Conservation (phyloP, 2,113 vertebrate genomes). For the Tenebrosternarchus preto region DNA sequence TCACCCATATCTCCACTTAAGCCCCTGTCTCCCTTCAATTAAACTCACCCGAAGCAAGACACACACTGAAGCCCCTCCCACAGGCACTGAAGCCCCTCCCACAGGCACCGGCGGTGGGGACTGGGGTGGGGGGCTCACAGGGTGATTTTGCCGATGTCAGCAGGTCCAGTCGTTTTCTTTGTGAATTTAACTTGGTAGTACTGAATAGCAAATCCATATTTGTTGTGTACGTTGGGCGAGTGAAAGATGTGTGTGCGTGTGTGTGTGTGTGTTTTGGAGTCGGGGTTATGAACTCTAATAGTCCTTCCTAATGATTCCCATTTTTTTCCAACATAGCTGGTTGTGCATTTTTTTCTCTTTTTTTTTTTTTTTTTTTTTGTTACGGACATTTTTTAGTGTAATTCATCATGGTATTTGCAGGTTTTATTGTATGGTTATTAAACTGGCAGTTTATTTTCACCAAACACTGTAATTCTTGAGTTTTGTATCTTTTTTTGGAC, state of each 20-base stretch:
- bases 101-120: conserved; percentile 57
- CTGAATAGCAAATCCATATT: conserved; percentile 74
- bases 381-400: conserved; percentile 70
- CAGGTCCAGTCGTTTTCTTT: conserved; percentile 74
- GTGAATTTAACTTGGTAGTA: conserved; percentile 69
- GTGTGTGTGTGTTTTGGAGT: conserved; percentile 56
- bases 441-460: conserved; percentile 81
- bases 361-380: conserved; percentile 49
- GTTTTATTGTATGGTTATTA: conserved; percentile 79
- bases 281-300: conserved; percentile 73
- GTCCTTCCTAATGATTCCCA: conserved; percentile 72
- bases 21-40: conserved; percentile 72
- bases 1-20: conserved; percentile 65
- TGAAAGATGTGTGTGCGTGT: conserved; percentile 51
- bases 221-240: conserved; percentile 57
- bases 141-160: conserved; percentile 74
- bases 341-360: conserved; percentile 68
- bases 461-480: conserved; percentile 78
- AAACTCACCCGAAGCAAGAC: conserved; percentile 80
- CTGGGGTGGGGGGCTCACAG: conserved; percentile 57
- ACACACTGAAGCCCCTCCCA: conserved; percentile 70
- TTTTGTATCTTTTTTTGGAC: conserved; percentile 63
- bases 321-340: conserved; percentile 72
- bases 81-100: conserved; percentile 68
- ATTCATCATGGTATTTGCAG: conserved; percentile 77